A percentile compares a stretch with the other conserved stretches of the same genome.
Evolutionary conservation across 2,888 invertebrate genomes (phyloP).

Genomic region (Xestia ashworthii): DNA sequence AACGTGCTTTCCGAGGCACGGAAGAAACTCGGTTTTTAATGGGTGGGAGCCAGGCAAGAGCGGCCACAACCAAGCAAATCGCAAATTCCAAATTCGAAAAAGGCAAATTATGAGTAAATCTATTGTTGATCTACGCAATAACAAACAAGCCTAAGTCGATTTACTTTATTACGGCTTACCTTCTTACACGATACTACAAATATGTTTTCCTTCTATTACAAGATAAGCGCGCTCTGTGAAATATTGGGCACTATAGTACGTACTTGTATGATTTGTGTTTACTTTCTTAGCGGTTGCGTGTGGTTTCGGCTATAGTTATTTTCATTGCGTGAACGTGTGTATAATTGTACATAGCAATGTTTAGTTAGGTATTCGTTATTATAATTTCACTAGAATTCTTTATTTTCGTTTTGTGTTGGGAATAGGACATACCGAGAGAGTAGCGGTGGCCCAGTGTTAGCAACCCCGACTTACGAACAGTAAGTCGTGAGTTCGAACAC

Average conservation of each 20-base stretch:
- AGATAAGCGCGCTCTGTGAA: slow-evolving; percentile 42
- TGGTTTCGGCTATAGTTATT: slow-evolving; percentile 1
- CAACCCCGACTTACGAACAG: too few relatives aligned
- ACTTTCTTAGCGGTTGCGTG: slow-evolving; percentile 19
- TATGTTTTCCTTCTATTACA: slow-evolving; percentile 46
- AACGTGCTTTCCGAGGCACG: too few relatives aligned
- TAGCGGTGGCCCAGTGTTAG: too few relatives aligned
- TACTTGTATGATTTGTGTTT: slow-evolving; percentile 37
- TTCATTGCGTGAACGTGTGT: neutral
- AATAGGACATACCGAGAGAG: neutral
- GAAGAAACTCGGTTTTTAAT: too few relatives aligned
- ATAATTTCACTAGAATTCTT: neutral
- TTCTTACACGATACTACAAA: slow-evolving; percentile 37
- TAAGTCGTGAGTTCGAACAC: too few relatives aligned
- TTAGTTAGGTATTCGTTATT: neutral
- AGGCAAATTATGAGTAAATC: slow-evolving; percentile 7
- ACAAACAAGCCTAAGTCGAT: slow-evolving; percentile 20
- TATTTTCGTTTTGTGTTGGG: neutral
- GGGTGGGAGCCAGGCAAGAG: too few relatives aligned
- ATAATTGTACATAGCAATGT: neutral
- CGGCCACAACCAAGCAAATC: neutral
- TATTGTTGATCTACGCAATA: slow-evolving; percentile 15
- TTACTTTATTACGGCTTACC: slow-evolving; percentile 48
- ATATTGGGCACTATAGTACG: slow-evolving; percentile 35
- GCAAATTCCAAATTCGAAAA: neutral